Evolutionary conservation across 2,113 vertebrate species (phyloP).

Genomic region (Bubo blakistoni): DNA sequence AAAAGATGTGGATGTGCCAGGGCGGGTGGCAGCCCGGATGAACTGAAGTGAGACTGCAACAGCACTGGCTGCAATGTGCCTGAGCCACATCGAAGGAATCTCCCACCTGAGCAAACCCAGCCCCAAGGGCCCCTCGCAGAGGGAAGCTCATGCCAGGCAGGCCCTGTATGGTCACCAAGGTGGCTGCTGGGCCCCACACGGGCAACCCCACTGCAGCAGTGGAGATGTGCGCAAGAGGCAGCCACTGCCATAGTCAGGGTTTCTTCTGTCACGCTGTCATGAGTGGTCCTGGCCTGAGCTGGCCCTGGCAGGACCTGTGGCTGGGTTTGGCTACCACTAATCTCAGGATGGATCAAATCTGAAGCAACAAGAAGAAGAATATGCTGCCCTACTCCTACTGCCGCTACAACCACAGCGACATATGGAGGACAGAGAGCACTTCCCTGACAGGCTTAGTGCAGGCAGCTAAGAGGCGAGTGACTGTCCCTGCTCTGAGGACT

Average conservation of each 20-base stretch:
- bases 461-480: not conserved
- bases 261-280: not conserved
- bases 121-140: not conserved
- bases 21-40: not conserved
- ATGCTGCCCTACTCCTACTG: not conserved
- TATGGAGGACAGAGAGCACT: not conserved
- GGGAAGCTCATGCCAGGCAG: not conserved
- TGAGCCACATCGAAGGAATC: rapidly evolving
- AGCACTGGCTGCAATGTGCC: not conserved
- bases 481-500: not conserved
- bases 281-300: not conserved
- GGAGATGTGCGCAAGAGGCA: not conserved
- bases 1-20: not conserved
- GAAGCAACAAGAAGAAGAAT: not conserved
- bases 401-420: not conserved
- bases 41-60: not conserved
- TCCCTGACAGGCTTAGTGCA: not conserved
- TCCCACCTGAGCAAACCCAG: not conserved
- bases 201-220: not conserved
- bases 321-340: not conserved
- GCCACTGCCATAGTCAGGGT: rapidly evolving
- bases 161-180: not conserved
- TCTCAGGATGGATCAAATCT: not conserved
- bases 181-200: rapidly evolving
- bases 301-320: not conserved